Conservation (phyloP, 2,888 invertebrate genomes). For the Drosophila melanocephala region DNA sequence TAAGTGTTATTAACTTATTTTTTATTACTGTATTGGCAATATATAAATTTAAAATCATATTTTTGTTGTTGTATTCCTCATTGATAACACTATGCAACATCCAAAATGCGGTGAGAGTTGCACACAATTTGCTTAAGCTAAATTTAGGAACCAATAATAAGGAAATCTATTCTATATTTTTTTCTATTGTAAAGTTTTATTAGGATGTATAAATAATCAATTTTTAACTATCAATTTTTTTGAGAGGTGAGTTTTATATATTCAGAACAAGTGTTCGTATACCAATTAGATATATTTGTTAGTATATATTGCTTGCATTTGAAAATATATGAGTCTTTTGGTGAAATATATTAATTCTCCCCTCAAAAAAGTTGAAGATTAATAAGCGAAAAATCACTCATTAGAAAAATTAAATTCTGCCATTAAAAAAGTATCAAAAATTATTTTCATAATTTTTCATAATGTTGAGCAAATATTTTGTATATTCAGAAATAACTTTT, state of each 20-base stretch:
- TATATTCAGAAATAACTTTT: constrained; percentile 35
- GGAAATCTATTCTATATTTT: neutral
- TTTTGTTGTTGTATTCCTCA: constrained; percentile 19
- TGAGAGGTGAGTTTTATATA: neutral
- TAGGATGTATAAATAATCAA: neutral
- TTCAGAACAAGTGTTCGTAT: neutral
- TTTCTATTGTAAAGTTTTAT: neutral
- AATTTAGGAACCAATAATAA: neutral
- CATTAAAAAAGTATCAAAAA: neutral
- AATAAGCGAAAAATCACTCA: neutral
- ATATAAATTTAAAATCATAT: constrained; percentile 13
- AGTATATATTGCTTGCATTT: neutral
- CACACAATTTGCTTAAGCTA: neutral
- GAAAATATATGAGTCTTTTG: neutral
- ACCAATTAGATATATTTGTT: neutral
- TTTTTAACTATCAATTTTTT: neutral
- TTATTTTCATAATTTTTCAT: neutral
- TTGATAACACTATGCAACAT: constrained; percentile 4
- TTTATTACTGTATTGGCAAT: constrained; percentile 33
- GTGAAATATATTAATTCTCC: neutral
- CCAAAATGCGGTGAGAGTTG: neutral
- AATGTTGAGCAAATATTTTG: constrained; percentile 32
- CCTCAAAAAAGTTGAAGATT: neutral
- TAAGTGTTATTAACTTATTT: constrained; percentile 51
- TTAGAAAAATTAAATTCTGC: neutral